Evolutionary conservation across 2,888 invertebrate genomes (phyloP), one percentile per base, ranked within the genome.

Genomic region (Apocheima hispidaria): DNA sequence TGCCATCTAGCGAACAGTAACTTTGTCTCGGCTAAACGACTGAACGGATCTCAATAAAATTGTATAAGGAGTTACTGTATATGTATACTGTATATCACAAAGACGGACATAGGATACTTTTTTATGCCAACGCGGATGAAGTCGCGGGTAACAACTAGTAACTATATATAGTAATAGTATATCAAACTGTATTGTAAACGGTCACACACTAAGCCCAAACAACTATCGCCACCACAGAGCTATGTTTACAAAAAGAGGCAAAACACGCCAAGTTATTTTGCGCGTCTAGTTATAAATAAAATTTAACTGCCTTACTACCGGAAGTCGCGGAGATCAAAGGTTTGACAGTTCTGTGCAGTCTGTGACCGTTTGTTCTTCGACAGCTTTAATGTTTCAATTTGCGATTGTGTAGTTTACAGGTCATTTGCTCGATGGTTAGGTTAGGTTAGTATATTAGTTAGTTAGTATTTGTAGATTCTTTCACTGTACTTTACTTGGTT

Each of bases 261-360:
- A 52, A 58, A 60, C 60, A 58, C 40, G 14, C 4, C 7, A 41
- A 60, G 69, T 69, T 69, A 67, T 69, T 69, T 65, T 54, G 67
- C 69, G 66, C 55, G 48, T 52, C 56, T 57, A 62, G 60, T 62
- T 71, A 65, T 70, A 69, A 72, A 72, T 72, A 72, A 46, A 66
- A 53, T 58, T 72, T 72, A 68, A 72, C 69, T 54, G 62, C 72
- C 54, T 52, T 55, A 62, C 68, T 57, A 65, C 58, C 69, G 69
- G 69, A 69, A 69, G 57, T 59, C 50, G 49, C 43, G 26, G 20
- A 65, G 64, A 69, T 69, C 69, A 69, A 69, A 69, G 62, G 51
- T 33, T 62, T 65, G 65, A 69, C 69, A 65, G 38, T 63, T 52
- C 50, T 51, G 33, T 60, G 23, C 57, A 16, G 26, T 44, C 50